Evolutionary conservation across 35 echinoderm and acorn worm genomes (phyloP).

Genomic region (Lytechinus variegatus): DNA sequence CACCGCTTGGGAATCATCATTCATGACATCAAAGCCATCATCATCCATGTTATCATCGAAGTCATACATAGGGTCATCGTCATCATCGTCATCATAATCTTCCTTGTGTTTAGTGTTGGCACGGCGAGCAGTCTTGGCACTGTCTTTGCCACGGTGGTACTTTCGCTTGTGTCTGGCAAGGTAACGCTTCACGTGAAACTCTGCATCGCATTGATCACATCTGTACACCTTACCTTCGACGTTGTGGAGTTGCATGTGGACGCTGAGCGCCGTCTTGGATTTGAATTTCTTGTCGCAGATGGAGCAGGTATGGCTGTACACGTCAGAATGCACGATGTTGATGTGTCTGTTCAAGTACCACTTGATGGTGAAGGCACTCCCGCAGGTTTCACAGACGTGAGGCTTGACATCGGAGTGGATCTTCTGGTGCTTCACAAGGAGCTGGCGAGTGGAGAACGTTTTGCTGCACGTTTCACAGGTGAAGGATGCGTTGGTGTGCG

Average conservation of each 20-base stretch:
- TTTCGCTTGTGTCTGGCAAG: slow-evolving; percentile 27
- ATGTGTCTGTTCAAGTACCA: slow-evolving; percentile 42
- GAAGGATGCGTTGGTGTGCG: slow-evolving; percentile 29
- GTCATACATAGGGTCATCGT: background rate
- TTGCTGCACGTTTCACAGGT: slow-evolving; percentile 35
- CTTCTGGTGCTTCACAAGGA: slow-evolving; percentile 33
- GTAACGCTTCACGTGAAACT: slow-evolving; percentile 15
- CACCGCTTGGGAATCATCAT: background rate
- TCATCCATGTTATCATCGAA: slow-evolving; percentile 6
- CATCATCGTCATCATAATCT: background rate
- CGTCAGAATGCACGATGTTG: slow-evolving; percentile 27
- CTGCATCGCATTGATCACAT: slow-evolving; percentile 18
- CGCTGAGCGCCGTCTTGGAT: background rate
- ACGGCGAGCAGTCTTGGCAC: background rate
- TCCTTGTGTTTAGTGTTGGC: background rate
- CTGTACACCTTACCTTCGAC: slow-evolving; percentile 35
- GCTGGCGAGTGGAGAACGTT: background rate
- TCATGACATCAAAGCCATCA: slow-evolving; percentile 4
- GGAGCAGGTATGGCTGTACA: background rate
- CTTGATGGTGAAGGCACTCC: slow-evolving; percentile 23
- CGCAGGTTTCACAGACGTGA: slow-evolving; percentile 47
- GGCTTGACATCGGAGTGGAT: slow-evolving; percentile 38
- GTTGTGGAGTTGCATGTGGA: slow-evolving; percentile 54
- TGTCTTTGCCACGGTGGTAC: slow-evolving; percentile 13
- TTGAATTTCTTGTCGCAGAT: slow-evolving; percentile 52